phyloP scores from a whole-genome alignment of 2,797 vertebrate genomes.

The Octomys mimax region DNA sequence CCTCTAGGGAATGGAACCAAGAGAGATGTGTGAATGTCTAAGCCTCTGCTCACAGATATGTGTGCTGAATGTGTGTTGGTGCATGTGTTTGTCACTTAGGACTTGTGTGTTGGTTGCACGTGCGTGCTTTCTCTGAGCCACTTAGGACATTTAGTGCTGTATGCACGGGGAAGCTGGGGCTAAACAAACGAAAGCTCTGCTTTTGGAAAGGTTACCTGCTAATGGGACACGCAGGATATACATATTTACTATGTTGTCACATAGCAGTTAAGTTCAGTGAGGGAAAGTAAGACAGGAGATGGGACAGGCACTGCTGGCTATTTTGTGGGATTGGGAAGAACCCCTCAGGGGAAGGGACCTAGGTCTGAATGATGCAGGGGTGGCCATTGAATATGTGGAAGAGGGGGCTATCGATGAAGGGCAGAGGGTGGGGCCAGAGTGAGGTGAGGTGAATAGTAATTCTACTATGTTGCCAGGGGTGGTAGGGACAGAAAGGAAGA shows the following conservation, averaged over 20 bases:
- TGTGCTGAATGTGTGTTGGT: background rate
- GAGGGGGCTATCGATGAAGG: background rate
- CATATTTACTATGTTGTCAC: background rate
- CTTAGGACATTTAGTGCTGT: background rate
- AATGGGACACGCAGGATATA: background rate
- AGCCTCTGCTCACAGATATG: background rate
- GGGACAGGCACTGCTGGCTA: background rate
- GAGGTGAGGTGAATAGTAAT: no score
- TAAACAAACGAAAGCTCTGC: background rate
- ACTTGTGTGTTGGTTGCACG: background rate
- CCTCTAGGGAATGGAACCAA: background rate
- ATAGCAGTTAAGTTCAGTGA: accelerated
- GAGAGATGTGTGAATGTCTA: background rate
- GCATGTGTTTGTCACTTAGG: background rate
- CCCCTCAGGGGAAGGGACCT: background rate
- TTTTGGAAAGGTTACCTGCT: background rate
- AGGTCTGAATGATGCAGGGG: background rate
- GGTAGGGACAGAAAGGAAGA: background rate
- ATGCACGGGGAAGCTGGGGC: background rate
- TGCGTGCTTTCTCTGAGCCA: background rate
- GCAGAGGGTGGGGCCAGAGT: background rate
- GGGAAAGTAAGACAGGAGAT: background rate
- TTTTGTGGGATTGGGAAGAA: background rate
- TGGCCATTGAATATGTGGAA: background rate
- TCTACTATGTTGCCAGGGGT: background rate